phyloP scores from a whole-genome alignment of 2,797 vertebrate genomes.

The Leptoclinus maculatus region DNA sequence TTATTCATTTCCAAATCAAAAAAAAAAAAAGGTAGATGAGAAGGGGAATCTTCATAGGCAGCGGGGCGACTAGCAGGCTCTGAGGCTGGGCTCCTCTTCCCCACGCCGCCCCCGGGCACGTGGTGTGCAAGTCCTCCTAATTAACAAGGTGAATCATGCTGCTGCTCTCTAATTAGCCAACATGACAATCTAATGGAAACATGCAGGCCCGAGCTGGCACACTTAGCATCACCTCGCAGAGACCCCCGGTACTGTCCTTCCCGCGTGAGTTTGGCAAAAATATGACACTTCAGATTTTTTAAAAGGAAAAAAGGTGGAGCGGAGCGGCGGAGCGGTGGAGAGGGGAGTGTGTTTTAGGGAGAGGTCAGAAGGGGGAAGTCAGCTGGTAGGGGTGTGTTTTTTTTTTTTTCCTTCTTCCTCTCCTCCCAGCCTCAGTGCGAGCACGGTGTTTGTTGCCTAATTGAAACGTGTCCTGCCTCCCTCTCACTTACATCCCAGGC shows the following conservation, averaged over 20 bases:
- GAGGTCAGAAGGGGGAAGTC: constrained; percentile 71
- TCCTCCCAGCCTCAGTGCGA: constrained; percentile 27
- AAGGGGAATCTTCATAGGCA: constrained; percentile 96
- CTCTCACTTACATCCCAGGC: constrained; percentile 75
- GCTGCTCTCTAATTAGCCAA: constrained; percentile 99
- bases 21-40: constrained; percentile 93
- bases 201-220: constrained; percentile 88
- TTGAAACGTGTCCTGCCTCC: constrained; percentile 82
- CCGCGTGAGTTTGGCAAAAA: constrained; percentile 54
- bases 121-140: constrained; percentile 99
- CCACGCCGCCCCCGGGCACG: constrained; percentile 88
- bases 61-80: constrained; percentile 91
- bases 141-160: constrained; percentile 99
- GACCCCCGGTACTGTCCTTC: constrained; percentile 71
- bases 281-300: constrained; percentile 65
- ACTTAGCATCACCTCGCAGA: constrained; percentile 89
- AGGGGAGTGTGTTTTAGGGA: constrained; percentile 60
- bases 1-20: constrained; percentile 99
- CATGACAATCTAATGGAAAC: constrained; percentile 98
- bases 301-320: constrained; percentile 53
- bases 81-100: constrained; percentile 90
- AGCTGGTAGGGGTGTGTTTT: constrained; percentile 52
- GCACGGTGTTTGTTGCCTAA: constrained; percentile 75
- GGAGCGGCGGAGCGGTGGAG: constrained; percentile 25
- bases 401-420: background rate